phyloP scores from a whole-genome alignment of 2,888 invertebrate species.

The Patella ulyssiponensis region DNA sequence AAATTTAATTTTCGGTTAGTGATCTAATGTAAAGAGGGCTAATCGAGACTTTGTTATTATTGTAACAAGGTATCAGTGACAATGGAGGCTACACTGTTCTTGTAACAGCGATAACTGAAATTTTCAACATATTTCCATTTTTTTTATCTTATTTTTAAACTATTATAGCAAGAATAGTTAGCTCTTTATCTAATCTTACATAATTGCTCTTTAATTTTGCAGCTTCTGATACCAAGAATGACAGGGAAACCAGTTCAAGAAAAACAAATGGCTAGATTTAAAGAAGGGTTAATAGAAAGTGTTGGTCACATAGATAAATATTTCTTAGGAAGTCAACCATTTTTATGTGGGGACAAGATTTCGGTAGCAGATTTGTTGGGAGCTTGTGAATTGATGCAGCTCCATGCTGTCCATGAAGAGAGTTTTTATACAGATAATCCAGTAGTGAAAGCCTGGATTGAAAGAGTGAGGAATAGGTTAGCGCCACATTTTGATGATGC shows the following conservation, averaged over 20 bases:
- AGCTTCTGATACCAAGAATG: slow-evolving; percentile 61
- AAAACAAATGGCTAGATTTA: slow-evolving; percentile 49
- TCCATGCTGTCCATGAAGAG: slow-evolving; percentile 58
- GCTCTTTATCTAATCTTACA: too few species aligned
- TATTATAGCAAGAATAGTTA: too few species aligned
- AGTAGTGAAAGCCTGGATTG: slow-evolving; percentile 59
- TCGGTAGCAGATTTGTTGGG: slow-evolving; percentile 67
- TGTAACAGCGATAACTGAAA: too few species aligned
- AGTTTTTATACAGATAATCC: slow-evolving; percentile 52
- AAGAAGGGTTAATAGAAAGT: slow-evolving; percentile 39
- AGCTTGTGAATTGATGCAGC: slow-evolving; percentile 66
- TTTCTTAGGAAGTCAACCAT: slow-evolving; percentile 59
- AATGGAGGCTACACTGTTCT: too few species aligned
- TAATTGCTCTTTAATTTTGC: slow-evolving; percentile 23
- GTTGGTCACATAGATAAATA: slow-evolving; percentile 54
- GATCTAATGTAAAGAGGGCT: too few species aligned
- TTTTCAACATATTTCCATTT: too few species aligned
- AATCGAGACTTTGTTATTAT: too few species aligned
- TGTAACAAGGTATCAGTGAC: too few species aligned
- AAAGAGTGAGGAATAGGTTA: slow-evolving; percentile 53
- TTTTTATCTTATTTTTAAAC: background rate
- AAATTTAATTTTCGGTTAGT: too few species aligned
- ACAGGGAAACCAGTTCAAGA: slow-evolving; percentile 54
- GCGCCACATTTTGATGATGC: slow-evolving; percentile 61
- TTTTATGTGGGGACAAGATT: slow-evolving; percentile 58